phyloP scores from a whole-genome alignment of 2,113 vertebrate genomes.

The Acrocephalus arundinaceus region DNA sequence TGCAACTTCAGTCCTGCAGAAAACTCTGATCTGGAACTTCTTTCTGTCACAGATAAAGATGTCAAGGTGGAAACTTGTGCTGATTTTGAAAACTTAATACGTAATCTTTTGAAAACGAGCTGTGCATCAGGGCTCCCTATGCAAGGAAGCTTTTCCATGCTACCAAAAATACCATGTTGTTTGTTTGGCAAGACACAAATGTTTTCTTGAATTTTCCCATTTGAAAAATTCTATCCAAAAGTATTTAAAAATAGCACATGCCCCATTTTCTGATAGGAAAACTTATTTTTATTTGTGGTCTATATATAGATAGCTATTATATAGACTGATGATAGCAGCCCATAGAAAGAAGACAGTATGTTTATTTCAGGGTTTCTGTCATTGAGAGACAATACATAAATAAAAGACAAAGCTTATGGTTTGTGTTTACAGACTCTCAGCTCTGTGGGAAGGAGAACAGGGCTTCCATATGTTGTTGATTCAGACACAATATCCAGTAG shows the following conservation, averaged over 20 bases:
- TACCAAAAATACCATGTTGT: not conserved
- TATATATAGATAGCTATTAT: not conserved
- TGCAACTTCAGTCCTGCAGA: not conserved
- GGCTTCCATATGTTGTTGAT: not conserved
- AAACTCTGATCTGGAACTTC: not conserved
- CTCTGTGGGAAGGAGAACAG: not conserved
- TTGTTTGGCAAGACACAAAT: not conserved
- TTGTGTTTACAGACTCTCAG: not conserved
- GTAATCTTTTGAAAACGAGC: not conserved
- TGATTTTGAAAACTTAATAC: not conserved
- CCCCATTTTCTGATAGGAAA: not conserved
- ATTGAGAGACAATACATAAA: not conserved
- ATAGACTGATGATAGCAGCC: no score
- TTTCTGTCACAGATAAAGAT: not conserved
- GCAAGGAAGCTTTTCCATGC: not conserved
- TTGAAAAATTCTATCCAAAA: not conserved
- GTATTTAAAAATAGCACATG: not conserved
- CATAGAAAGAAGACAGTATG: not conserved
- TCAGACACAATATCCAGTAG: not conserved
- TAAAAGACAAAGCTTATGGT: not conserved
- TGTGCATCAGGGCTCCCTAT: rapidly evolving
- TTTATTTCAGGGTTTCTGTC: not conserved
- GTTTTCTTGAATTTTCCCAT: not conserved
- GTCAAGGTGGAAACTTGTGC: not conserved
- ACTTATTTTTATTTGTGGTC: not conserved